Percentiles rank a stretch among this genome's conserved stretches.
These are phyloP conservation scores for Pachliopta kotzebuea DNA, from an alignment of 2,888 invertebrate genomes.

Conservation along the genomic window DNA sequence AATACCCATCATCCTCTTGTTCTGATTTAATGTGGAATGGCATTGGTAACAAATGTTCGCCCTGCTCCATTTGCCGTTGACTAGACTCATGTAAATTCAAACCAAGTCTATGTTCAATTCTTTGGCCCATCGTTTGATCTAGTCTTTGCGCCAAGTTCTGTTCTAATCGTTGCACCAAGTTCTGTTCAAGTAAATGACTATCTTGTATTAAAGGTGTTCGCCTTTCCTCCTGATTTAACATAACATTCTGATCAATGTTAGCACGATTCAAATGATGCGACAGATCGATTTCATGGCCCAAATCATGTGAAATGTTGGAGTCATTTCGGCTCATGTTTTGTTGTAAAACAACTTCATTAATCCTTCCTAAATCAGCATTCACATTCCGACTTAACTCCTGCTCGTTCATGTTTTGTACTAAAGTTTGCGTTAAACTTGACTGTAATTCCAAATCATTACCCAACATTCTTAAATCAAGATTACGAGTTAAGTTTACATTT, in stretches of 20 bases:
- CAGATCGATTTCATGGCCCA: conserved; percentile 51
- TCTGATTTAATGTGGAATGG: conserved; percentile 70
- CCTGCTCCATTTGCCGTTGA: conserved; percentile 44
- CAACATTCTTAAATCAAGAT: conserved; percentile 45
- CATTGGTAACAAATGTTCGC: conserved; percentile 54
- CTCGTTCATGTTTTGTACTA: conserved; percentile 55
- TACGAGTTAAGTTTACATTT: conserved; percentile 42
- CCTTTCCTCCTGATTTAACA: conserved; percentile 37
- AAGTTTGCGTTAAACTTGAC: conserved; percentile 44
- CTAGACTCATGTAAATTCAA: conserved; percentile 38
- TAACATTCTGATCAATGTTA: conserved; percentile 43
- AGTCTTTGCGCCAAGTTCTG: conserved; percentile 39
- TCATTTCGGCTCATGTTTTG: conserved; percentile 42
- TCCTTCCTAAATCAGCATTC: conserved; percentile 31
- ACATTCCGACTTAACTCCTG: conserved; percentile 44
- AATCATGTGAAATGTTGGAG: conserved; percentile 45
- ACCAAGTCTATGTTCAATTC: conserved; percentile 37
- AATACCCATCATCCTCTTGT: conserved; percentile 68
- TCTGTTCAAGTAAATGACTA: conserved; percentile 42
- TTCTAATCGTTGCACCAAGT: conserved; percentile 41
- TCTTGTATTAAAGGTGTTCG: conserved; percentile 35
- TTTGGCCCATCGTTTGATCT: conserved; percentile 36
- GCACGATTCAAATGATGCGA: conserved; percentile 54
- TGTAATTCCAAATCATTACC: conserved; percentile 53
- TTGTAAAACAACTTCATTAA: conserved; percentile 42